A percentile compares a stretch with the other conserved stretches of the same genome.
These are phyloP conservation scores for Anneissia japonica DNA, from an alignment of 35 echinoderm and acorn worm genomes.

Conservation along the genomic window DNA sequence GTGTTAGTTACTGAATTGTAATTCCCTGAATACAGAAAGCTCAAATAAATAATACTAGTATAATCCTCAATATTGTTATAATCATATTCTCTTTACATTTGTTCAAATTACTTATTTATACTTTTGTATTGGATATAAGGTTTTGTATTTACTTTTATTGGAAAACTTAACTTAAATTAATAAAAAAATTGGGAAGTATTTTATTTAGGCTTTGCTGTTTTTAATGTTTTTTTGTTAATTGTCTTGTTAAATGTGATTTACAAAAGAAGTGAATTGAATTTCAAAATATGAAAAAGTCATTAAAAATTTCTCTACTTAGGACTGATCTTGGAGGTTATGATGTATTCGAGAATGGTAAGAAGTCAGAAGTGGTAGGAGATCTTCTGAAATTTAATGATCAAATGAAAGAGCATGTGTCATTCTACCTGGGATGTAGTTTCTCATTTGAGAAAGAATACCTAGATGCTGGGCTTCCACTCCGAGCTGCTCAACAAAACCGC, in stretches of 20 bases:
- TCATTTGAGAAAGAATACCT: constrained; percentile 4
- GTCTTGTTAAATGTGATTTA: not conserved
- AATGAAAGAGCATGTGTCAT: not conserved
- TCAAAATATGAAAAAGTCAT: not conserved
- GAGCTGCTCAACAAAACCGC: not conserved
- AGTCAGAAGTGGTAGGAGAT: not conserved
- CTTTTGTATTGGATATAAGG: too few species aligned
- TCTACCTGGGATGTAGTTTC: constrained; percentile 1
- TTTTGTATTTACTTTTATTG: too few species aligned
- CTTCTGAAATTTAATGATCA: not conserved
- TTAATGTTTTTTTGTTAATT: not conserved
- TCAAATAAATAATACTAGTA: too few species aligned
- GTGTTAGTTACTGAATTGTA: too few species aligned
- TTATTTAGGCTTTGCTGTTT: too few species aligned
- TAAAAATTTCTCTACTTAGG: not conserved
- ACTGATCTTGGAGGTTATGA: not conserved
- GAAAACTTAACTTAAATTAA: too few species aligned
- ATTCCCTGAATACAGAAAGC: too few species aligned
- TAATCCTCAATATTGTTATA: too few species aligned
- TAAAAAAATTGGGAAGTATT: too few species aligned
- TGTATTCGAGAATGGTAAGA: not conserved
- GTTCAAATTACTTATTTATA: too few species aligned
- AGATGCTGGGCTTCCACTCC: not conserved
- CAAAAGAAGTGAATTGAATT: not conserved
- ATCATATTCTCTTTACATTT: too few species aligned